These are phyloP conservation scores for Athalia rosae DNA, from an alignment of 2,888 invertebrate species.

Conservation along the genomic window DNA sequence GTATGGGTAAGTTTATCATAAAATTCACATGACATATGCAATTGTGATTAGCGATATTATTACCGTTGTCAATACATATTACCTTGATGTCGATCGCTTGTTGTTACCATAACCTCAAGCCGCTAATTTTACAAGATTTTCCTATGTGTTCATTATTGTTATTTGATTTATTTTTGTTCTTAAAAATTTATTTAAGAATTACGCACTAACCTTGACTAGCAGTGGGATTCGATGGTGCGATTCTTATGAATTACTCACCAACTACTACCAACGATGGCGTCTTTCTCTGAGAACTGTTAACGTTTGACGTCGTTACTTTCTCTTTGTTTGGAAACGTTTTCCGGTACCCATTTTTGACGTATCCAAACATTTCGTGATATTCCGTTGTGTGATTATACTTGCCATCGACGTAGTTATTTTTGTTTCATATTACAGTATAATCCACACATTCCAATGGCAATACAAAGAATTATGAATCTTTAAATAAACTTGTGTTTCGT, in stretches of 20 bases:
- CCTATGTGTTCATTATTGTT: too few species aligned
- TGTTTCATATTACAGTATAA: too few species aligned
- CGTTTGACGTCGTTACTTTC: slow-evolving; percentile 14
- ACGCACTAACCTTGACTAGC: slow-evolving; percentile 4
- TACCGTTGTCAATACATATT: neutral
- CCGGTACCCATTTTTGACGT: too few species aligned
- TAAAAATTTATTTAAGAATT: neutral
- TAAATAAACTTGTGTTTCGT: too few species aligned
- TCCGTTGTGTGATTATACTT: too few species aligned
- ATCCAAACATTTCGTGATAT: too few species aligned
- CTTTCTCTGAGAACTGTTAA: neutral
- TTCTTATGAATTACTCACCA: slow-evolving; percentile 4
- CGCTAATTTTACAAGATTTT: neutral
- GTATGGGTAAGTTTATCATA: slow-evolving; percentile 69
- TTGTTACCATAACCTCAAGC: neutral
- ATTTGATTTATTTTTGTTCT: too few species aligned
- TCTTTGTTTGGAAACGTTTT: slow-evolving; percentile 16
- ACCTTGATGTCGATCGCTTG: neutral
- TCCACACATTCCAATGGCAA: too few species aligned
- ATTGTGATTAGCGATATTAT: neutral
- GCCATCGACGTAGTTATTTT: too few species aligned
- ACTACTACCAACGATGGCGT: neutral
- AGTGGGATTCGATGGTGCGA: neutral
- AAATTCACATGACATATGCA: neutral
- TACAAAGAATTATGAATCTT: too few species aligned